Evolutionary conservation across 2,888 invertebrate genomes (phyloP), one percentile per base, ranked within the genome.

Genomic region (Oeneis ivallda): DNA sequence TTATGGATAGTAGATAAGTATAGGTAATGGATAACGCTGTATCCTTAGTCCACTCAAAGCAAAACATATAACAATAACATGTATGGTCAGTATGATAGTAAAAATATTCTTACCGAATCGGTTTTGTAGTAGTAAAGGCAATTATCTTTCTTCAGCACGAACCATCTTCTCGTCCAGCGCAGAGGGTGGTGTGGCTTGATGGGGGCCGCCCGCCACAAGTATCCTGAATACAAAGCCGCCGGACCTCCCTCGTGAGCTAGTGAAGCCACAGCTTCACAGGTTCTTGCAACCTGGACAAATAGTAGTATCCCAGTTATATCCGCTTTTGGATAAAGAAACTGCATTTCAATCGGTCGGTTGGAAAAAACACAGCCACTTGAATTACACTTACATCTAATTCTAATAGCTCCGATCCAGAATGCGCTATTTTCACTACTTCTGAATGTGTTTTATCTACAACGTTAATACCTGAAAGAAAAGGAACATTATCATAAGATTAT

Each of bases 81-180:
- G 26, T 1, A 17, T n/a, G 8, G 19, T 50, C 11, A 50, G 13
- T 11, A 26, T 50, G 9, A 6, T 26, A 9, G 5, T 10, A 32
- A 43, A 43, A 26, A 43, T 13, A 0, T 13, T 39, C 94, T 93
- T 86, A 98, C 98, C 85, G 95, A 93, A 86, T 97, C 97, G 77
- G 96, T 96, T 93, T 98, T 98, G 90, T 98, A 98, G 89, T 96
- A 98, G 87, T 98, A 98, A 70, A 98, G 93, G 89, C 98, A 98
- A 91, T 97, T 97, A 89, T 98, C 98, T 62, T 96, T 94, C 76
- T 98, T 96, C 64, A 98, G 92, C 71, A 96, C 95, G 86, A 98
- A 98, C 97, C 97, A 98, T 72, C 98, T 92, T 64, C 96, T 93
- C 61, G 97, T 95, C 98, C 98, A 98, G 69, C 95, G 94, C 0